Evolutionary conservation across 2,888 invertebrate species (phyloP).

Genomic region (Hemistola chrysoprasaria): DNA sequence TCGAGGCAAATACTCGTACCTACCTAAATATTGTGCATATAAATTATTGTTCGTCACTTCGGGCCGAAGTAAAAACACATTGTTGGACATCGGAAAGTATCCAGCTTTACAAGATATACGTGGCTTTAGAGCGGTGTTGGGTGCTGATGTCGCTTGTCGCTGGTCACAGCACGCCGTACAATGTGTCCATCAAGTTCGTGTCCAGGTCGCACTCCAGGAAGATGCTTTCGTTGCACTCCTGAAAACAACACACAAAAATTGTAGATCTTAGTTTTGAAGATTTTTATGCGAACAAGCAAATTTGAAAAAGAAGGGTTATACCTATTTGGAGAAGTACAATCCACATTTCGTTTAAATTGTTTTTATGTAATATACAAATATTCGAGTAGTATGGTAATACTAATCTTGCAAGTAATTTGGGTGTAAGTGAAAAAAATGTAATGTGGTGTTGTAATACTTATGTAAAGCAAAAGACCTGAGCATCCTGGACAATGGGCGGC

Average conservation of each 20-base stretch:
- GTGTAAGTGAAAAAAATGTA: too few species aligned
- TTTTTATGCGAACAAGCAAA: too few species aligned
- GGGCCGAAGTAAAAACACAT: slow-evolving; percentile 16
- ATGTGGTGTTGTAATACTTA: too few species aligned
- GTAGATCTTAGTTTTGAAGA: not conserved
- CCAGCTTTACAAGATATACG: slow-evolving; percentile 39
- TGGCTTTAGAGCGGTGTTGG: slow-evolving; percentile 10
- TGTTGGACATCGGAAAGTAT: slow-evolving; percentile 27
- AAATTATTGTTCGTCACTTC: slow-evolving; percentile 19
- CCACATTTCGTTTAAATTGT: too few species aligned
- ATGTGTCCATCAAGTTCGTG: slow-evolving; percentile 70
- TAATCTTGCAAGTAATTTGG: too few species aligned
- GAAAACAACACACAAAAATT: slow-evolving; percentile 43
- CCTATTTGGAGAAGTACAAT: too few species aligned
- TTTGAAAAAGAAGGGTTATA: too few species aligned
- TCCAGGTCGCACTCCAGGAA: slow-evolving; percentile 76
- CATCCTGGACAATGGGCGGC: slow-evolving; percentile 59
- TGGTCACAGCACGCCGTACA: slow-evolving; percentile 73
- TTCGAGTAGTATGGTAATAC: too few species aligned
- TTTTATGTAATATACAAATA: too few species aligned
- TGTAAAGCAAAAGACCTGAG: slow-evolving; percentile 65
- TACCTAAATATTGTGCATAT: slow-evolving; percentile 26
- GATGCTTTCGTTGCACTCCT: slow-evolving; percentile 75
- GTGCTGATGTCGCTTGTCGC: slow-evolving; percentile 9
- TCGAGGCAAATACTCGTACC: slow-evolving; percentile 23